Evolutionary conservation across 2,797 vertebrate genomes (phyloP), one percentile per base, ranked within the genome.

Genomic region (Ctenosaura bakeri): DNA sequence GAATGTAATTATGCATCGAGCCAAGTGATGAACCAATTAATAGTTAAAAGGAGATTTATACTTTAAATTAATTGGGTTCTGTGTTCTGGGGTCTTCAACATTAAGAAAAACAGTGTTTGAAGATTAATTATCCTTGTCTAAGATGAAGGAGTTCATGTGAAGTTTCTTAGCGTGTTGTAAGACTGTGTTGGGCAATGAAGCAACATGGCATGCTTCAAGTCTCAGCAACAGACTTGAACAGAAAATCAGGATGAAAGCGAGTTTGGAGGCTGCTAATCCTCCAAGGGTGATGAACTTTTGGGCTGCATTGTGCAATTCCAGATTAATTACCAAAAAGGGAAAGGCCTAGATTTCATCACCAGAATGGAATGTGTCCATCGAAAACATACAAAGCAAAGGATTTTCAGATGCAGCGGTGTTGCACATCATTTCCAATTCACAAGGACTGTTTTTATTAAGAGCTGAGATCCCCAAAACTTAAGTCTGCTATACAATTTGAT

Each of bases 51-150:
- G 94, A 97, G 96, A 97, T 97, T 96, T 96, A 97, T 96, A 96
- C 94, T 97, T 96, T 96, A 97, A 97, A 97, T 97, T 97, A 97
- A 97, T 97, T 97, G 97, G 94, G 91, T 94, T 96, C 95, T 96
- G 96, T 96, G 95, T 97, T 97, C 95, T 95, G 93, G 93, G 95
- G 96, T 96, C 95, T 97, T 96, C 77, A 20, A 89, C 93, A 94
- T 92, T 89, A 94, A 97, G 96, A 97, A 97, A 97, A 97, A 97
- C 96, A 96, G 95, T 97, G 94, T 97, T 97, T 97, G 97, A 97
- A 97, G 96, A 97, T 97, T 97, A 97, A 97, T 97, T 97, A 97
- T 96, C 96, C 94, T 89, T 96, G 93, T 95, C 92, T 94, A 94
- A 97, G 95, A 97, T 96, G 96, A 97, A 97, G 96, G 92, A 95